A percentile compares a stretch with the other conserved stretches of the same genome.
Conservation (phyloP, 2,797 vertebrate genomes). For the Falco peregrinus region DNA sequence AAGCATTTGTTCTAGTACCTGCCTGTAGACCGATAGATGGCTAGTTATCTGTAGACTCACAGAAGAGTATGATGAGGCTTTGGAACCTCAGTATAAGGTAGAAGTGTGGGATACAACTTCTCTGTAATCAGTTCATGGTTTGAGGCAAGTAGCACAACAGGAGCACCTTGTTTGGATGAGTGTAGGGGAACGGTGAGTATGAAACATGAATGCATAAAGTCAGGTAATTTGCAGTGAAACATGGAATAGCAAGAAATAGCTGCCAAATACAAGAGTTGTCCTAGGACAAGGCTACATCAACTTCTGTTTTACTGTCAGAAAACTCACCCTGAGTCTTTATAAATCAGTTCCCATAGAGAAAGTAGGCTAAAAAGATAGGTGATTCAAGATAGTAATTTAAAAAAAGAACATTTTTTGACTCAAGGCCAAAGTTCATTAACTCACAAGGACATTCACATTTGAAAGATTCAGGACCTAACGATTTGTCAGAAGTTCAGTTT, state of each 20-base stretch:
- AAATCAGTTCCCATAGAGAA: background rate
- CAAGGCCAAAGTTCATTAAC: background rate
- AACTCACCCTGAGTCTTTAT: background rate
- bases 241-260: background rate
- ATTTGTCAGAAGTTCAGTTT: background rate
- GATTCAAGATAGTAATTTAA: background rate
- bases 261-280: background rate
- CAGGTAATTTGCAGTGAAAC: background rate
- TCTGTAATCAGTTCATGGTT: background rate
- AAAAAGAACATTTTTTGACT: background rate
- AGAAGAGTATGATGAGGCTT: background rate
- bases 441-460: background rate
- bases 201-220: background rate
- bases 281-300: background rate
- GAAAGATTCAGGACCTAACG: background rate
- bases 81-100: background rate
- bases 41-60: background rate
- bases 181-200: background rate
- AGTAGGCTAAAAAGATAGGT: background rate
- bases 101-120: background rate
- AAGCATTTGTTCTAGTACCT: background rate
- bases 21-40: background rate
- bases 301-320: background rate
- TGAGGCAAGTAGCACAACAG: background rate
- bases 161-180: background rate